Conservation (phyloP, 2,797 vertebrate genomes). For the Diceros bicornis region DNA sequence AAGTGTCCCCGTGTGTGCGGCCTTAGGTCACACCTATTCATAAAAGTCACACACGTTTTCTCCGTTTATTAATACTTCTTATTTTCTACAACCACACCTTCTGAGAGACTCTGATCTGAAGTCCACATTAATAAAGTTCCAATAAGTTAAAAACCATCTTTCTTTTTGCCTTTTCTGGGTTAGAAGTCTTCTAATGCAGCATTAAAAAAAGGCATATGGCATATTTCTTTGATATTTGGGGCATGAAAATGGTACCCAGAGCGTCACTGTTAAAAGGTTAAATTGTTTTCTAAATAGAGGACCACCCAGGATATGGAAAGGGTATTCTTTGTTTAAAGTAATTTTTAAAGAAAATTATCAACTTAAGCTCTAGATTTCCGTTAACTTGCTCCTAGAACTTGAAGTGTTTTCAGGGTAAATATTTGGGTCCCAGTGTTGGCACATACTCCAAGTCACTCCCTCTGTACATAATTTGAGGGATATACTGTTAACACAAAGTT, state of each 20-base stretch:
- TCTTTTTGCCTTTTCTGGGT: background rate
- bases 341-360: background rate
- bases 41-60: fast-evolving
- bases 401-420: background rate
- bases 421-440: no score
- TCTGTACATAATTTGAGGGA: no score
- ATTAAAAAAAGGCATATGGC: no score
- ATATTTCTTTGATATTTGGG: background rate
- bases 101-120: background rate
- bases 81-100: fast-evolving
- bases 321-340: background rate
- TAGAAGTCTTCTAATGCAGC: background rate
- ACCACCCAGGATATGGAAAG: background rate
- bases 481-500: fast-evolving
- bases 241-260: background rate
- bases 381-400: background rate
- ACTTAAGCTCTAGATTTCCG: background rate
- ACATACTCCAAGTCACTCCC: fast-evolving
- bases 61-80: fast-evolving
- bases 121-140: background rate
- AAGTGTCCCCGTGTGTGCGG: fast-evolving
- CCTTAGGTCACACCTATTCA: fast-evolving
- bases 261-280: background rate
- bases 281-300: background rate
- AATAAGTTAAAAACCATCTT: background rate